Base-by-base conservation (phyloP, 2,888 invertebrate species). In the Omphaloscelis lunosa region DNA sequence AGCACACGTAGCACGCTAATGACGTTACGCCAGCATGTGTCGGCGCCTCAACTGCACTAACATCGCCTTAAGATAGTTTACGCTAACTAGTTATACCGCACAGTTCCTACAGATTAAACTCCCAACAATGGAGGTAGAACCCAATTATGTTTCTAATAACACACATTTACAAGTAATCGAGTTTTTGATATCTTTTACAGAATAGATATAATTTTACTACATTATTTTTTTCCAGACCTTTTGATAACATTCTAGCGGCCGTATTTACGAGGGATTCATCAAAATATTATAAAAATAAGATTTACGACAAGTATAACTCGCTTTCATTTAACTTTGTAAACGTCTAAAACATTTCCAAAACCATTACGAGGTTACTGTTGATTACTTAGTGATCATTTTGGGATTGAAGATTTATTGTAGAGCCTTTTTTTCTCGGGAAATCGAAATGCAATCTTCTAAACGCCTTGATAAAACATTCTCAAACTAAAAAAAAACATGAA, bases 401-500 rank as follows among this genome's bases (percentile, higher is more conserved):
- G 1, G 2, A 45, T 53, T 65, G 7, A 73, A 61, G 41, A 67
- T 58, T 51, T 34, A 61, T 5, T 51, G 7, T 20, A 9, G 15
- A 29, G n/a, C 17, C 23, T 68, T 68, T 56, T 68, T 56, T 73
- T 51, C 20, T 15, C 17, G 15, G 15, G 39, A 62, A n/a, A 56
- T 62, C 20, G 34, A 63, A 75, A 77, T 67, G 53, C 66, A 73
- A 78, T 80, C 41, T 71, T n/a, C 15, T n/a, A 45, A 84, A 70
- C 51, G 58, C 39, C 70, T 72, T 77, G 73, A 78, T 80, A 77
- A 77, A 80, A 84, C 45, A 76, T 79, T 79, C 51, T 77, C 78
- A 76, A 87, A 82, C 69, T 78, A 72, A 77, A 85, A 79, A 77
- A 82, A 87, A 86, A 69, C 78, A 70, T 71, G 84, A 74, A 80